Base-by-base conservation (phyloP, 1,140 invertebrate species). In the Tetramorium simillimum region DNA sequence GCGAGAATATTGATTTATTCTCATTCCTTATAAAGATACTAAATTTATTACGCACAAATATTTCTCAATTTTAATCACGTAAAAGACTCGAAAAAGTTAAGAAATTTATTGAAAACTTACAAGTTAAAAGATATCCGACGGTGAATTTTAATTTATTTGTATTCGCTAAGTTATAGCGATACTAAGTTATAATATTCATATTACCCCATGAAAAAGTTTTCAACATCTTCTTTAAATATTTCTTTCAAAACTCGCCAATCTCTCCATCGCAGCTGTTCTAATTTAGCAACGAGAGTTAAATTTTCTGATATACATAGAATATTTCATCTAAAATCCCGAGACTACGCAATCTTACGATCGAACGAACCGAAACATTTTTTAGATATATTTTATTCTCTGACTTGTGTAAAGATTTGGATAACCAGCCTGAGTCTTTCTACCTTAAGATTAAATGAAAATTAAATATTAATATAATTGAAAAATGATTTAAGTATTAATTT, bases 111-210 rank as follows among this genome's bases (percentile, higher is more conserved):
- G 3, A 43, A n/a, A 75, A 10, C 37, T 21, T 58, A n/a, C 60
- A 77, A 46, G 21, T 43, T 62, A 62, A 46, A 43, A 10, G 37
- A n/a, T 60, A 60, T 77, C 7, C 16, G 56, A 28, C 5, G 21
- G 37, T 56, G 21, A 78, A 65, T 67, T 65, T 80, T 80, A 49
- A 63, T 78, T 18, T 51, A 65, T 80, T 67, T 78, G 14, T 33
- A 33, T 21, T 77, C 6, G 18, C 24, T 77, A n/a, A n/a, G n/a
- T n/a, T n/a, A n/a, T n/a, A n/a, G n/a, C n/a, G n/a, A n/a, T n/a
- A 9, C 37, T 28, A 46, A 60, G 4, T 28, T 43, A 60, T 16
- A 10, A 60, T 77, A 77, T 60, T 77, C 37, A 60, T 62, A 28
- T 33, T 33, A 7, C 37, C 7, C 10, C 9, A 33, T 7, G 18